Base-by-base conservation (phyloP, 1,140 invertebrate genomes). In the Tetranychus cinnabarinus region DNA sequence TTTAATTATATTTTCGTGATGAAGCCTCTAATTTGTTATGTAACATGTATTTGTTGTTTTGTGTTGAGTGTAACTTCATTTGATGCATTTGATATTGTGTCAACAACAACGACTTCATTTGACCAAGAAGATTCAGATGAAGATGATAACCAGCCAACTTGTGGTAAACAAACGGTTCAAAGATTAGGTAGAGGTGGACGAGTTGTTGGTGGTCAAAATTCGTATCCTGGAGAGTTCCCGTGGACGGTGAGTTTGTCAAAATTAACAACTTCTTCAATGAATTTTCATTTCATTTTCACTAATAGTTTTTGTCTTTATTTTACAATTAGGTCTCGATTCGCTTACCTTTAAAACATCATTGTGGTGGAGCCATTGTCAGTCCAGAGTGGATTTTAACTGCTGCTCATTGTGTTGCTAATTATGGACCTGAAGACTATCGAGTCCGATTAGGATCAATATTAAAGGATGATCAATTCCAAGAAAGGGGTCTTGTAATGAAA, bases 331-430 rank as follows among this genome's bases (percentile, higher is more conserved):
- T 65, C 6, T 67, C 65, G 10, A 60, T 66, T 33, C 48, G 61
- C 2, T 36, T 66, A 8, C 57, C 56, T 33, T 62, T 62, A 0
- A 39, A 62, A 47, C 66, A 66, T 56, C 63, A 63, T 45, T 91
- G 88, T 70, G 88, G 87, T 0, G 88, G 85, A 2, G 80, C 83
- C 1, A 75, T 92, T 39, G 77, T 83, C 36, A 82, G 82, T 63
- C 77, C 80, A 46, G 71, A 76, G 7, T 88, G 83, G 80, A 72
- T 92, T 47, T 65, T 92, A 3, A 89, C 86, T 1, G 88, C 89
- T 1, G 88, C 83, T 0, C 88, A 92, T 71, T 92, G 88, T 68
- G 76, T 90, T 10, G 58, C 84, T 46, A 63, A 63, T 34, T 63
- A 66, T 50, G 50, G 46, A 36, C 36, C 63, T 8, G 37, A 56